A percentile compares a stretch with the other conserved stretches of the same genome.
These are phyloP conservation scores for Triplophysa dalaica DNA, from an alignment of 2,113 vertebrate species.

Conservation along the genomic window DNA sequence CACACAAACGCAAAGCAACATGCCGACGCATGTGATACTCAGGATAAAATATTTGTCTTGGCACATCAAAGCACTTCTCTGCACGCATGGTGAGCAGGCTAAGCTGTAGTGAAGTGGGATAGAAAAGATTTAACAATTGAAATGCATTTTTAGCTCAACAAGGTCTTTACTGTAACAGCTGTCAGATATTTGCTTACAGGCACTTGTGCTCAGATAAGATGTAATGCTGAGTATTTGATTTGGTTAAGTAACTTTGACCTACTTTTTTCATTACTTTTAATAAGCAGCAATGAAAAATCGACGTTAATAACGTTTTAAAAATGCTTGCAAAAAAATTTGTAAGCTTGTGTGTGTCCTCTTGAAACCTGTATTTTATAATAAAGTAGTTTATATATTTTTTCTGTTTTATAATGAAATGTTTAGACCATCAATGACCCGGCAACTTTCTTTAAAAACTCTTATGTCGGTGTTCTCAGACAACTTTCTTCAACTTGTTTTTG, in stretches of 20 bases:
- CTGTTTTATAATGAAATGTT: not conserved
- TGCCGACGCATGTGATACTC: constrained; percentile 37
- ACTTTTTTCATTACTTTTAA: too few species aligned
- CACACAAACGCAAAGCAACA: constrained; percentile 39
- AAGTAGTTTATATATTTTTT: not conserved
- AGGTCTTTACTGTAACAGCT: not conserved
- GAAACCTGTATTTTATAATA: not conserved
- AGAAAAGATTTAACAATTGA: constrained; percentile 19
- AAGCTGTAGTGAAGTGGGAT: not conserved
- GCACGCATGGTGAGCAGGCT: constrained; percentile 2
- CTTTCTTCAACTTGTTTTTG: not conserved
- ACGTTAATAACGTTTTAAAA: too few species aligned
- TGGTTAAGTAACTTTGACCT: too few species aligned
- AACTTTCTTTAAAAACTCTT: not conserved
- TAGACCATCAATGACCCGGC: not conserved
- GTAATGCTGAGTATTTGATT: too few species aligned
- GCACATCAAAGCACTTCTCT: constrained; percentile 26
- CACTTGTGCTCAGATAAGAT: too few species aligned
- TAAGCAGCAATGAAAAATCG: too few species aligned
- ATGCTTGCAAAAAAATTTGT: too few species aligned
- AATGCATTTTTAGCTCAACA: not conserved
- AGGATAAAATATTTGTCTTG: constrained; percentile 3
- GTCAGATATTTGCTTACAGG: too few species aligned
- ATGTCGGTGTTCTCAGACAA: not conserved
- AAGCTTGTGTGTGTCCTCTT: too few species aligned